Evolutionary conservation across 2,888 invertebrate species (phyloP).

Genomic region (Tuta absoluta): DNA sequence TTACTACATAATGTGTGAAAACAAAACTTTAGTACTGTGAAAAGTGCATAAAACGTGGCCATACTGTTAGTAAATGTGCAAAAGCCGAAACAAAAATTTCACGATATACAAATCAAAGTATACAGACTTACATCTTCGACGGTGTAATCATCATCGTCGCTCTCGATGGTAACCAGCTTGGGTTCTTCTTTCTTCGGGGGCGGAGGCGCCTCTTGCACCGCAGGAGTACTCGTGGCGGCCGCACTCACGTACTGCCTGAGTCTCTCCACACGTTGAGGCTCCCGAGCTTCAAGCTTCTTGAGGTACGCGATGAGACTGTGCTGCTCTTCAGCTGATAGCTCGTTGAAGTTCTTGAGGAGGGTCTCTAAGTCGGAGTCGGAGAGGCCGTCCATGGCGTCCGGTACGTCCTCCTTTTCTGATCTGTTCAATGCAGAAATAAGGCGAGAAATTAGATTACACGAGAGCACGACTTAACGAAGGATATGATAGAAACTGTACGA

Average conservation of each 20-base stretch:
- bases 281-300: slow-evolving; percentile 89
- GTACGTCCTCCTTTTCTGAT: slow-evolving; percentile 52
- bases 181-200: not conserved
- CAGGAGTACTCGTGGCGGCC: slow-evolving; percentile 42
- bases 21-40: too few relatives aligned
- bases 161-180: slow-evolving; percentile 66
- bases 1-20: too few relatives aligned
- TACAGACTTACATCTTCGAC: slow-evolving; percentile 84
- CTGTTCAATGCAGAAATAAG: slow-evolving; percentile 39
- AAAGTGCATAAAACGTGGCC: too few relatives aligned
- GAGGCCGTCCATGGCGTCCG: slow-evolving; percentile 85
- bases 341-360: slow-evolving; percentile 88
- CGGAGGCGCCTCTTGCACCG: not conserved
- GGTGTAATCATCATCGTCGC: slow-evolving; percentile 88
- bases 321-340: slow-evolving; percentile 90
- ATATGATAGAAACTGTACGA: too few relatives aligned
- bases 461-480: too few relatives aligned
- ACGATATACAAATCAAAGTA: not conserved
- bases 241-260: slow-evolving; percentile 86
- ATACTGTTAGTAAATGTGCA: too few relatives aligned
- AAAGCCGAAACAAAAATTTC: too few relatives aligned
- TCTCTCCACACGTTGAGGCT: slow-evolving; percentile 89
- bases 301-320: slow-evolving; percentile 90
- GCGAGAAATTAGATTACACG: too few relatives aligned
- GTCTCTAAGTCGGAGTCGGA: slow-evolving; percentile 91